Percentiles rank a stretch among this genome's conserved stretches.
Evolutionary conservation across 2,113 vertebrate genomes (phyloP).

Genomic region (Emydocephalus ijimae): DNA sequence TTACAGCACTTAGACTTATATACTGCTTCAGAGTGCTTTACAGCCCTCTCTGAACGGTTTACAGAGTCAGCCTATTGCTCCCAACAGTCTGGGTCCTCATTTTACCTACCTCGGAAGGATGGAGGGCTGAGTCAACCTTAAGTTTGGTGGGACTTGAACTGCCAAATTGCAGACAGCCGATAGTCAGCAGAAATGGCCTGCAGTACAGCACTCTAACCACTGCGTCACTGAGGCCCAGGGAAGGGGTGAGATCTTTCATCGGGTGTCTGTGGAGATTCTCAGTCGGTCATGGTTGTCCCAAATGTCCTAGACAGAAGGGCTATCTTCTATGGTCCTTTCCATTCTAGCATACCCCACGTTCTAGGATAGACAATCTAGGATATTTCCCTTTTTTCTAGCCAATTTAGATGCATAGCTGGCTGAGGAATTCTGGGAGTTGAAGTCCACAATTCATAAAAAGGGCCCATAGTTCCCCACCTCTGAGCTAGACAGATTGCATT

Average conservation of each 20-base stretch:
- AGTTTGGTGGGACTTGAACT: no score
- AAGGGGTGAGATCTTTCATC: background rate
- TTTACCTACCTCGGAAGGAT: no score
- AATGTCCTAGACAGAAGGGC: background rate
- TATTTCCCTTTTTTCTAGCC: background rate
- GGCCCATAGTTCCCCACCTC: background rate
- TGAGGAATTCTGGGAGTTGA: background rate
- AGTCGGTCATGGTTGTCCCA: background rate
- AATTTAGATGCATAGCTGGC: background rate
- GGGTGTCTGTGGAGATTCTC: background rate
- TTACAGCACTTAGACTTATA: no score
- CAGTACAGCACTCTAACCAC: no score
- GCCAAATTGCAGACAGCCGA: no score
- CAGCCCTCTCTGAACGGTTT: no score
- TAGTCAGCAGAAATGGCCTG: no score
- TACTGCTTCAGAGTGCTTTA: no score
- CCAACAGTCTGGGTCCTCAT: no score
- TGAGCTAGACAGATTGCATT: background rate
- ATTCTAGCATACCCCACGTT: background rate
- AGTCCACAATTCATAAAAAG: background rate
- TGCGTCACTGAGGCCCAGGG: no score
- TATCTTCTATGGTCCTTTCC: background rate
- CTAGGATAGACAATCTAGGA: background rate
- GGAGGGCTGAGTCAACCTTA: no score
- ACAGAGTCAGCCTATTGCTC: no score